Conservation (phyloP, 2,888 invertebrate genomes). For the Lumbricus terrestris region DNA sequence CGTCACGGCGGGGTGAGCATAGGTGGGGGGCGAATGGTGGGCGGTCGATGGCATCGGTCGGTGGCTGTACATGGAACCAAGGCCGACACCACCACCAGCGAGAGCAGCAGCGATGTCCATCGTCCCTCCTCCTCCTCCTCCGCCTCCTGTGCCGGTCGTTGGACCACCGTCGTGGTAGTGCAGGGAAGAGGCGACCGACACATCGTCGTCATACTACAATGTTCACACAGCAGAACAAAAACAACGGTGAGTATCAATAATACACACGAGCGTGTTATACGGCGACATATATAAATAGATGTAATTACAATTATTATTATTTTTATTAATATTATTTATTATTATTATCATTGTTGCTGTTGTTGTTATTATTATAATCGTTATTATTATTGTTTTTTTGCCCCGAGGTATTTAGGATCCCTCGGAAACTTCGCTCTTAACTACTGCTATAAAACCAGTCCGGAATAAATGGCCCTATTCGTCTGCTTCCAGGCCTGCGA, state of each 20-base stretch:
- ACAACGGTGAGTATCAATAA: background rate
- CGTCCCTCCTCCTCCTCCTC: no score
- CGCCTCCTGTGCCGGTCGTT: background rate
- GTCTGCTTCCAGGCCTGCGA: no score
- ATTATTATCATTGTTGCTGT: no score
- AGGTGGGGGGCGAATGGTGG: constrained; percentile 12
- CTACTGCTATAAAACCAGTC: no score
- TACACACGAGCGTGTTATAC: background rate
- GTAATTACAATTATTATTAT: background rate
- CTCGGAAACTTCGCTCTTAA: no score
- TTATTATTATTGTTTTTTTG: no score
- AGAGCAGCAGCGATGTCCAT: constrained; percentile 11
- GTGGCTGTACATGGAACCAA: constrained; percentile 13
- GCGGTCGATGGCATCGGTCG: constrained; percentile 6
- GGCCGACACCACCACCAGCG: background rate
- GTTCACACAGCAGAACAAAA: background rate
- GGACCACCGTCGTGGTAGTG: background rate
- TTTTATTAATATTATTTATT: background rate
- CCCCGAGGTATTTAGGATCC: no score
- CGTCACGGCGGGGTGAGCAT: background rate
- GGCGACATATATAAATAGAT: background rate
- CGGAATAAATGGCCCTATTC: no score
- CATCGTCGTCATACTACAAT: constrained; percentile 5
- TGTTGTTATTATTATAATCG: no score
- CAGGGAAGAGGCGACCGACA: background rate